Evolutionary conservation across 2,113 vertebrate genomes (phyloP), one percentile per base, ranked within the genome.

Genomic region (Acrocephalus kingi): DNA sequence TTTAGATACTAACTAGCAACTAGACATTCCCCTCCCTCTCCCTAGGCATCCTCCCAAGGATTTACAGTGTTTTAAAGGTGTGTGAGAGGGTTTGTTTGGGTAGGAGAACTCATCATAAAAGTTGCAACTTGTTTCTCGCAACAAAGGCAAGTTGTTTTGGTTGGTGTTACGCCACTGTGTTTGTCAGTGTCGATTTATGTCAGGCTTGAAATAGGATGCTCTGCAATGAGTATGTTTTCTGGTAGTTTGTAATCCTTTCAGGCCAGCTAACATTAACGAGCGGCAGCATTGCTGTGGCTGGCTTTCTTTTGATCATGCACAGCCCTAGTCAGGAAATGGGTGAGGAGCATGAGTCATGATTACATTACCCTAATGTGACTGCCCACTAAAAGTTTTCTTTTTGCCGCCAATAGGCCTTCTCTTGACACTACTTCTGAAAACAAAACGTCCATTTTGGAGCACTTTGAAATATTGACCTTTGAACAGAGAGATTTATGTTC

Each of bases 291-390:
- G 10, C 91, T 93, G 95, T 33, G 94, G 62, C 84, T 91, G 79
- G 16, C 74, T 86, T 93, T 77, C 94, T 90, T 96, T 96, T 97
- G 94, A 96, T 96, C 94, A 33, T 93, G 88, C 64, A 88, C 88
- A 90, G 51, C 92, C 68, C 93, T 30, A 46, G 45, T 93, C 94
- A 96, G 94, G 94, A 96, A 96, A 93, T 94, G 93, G 92, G 94
- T 90, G 94, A 97, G 96, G 85, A 96, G 85, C n/a, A 1, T 94
- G 95, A 97, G 83, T 97, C 94, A 96, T 86, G 88, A 93, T 94
- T 93, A 78, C 88, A 92, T 96, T 96, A 93, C 81, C 77, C 87
- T 93, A 82, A 93, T 84, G 76, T 52, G 88, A 49, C 93, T 93
- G 88, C 92, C 90, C 91, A 84, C 83, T 86, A 81, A 41, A 89